A percentile compares a stretch with the other conserved stretches of the same genome.
Evolutionary conservation across 2,113 vertebrate species (phyloP).

Genomic region (Petaurus breviceps): DNA sequence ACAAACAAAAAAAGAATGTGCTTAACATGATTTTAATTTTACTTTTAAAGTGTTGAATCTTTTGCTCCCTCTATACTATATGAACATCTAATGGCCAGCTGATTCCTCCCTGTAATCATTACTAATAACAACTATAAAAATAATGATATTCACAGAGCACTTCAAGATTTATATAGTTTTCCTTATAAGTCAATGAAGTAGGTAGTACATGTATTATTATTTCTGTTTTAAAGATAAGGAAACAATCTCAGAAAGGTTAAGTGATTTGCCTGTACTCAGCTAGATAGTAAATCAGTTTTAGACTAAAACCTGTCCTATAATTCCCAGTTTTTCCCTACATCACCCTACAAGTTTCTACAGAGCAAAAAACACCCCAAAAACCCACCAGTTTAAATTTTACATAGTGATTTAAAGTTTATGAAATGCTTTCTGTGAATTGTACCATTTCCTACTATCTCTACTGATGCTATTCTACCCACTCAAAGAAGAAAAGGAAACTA

Average conservation of each 20-base stretch:
- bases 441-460: not conserved
- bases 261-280: not conserved
- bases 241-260: not conserved
- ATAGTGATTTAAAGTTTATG: not conserved
- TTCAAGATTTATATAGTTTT: not conserved
- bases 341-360: not conserved
- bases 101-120: not conserved
- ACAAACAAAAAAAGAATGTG: too few species aligned
- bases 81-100: not conserved
- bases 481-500: not conserved
- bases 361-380: not conserved
- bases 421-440: not conserved
- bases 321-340: not conserved
- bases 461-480: not conserved
- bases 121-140: not conserved
- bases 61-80: not conserved
- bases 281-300: not conserved
- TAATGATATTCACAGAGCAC: not conserved
- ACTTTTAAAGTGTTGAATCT: conserved; percentile 6
- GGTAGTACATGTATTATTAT: not conserved
- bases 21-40: not conserved
- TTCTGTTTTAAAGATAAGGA: not conserved
- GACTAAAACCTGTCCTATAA: not conserved
- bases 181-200: not conserved
- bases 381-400: not conserved